Conservation (phyloP, 1,140 invertebrate species). For the Hyles euphorbiae region DNA sequence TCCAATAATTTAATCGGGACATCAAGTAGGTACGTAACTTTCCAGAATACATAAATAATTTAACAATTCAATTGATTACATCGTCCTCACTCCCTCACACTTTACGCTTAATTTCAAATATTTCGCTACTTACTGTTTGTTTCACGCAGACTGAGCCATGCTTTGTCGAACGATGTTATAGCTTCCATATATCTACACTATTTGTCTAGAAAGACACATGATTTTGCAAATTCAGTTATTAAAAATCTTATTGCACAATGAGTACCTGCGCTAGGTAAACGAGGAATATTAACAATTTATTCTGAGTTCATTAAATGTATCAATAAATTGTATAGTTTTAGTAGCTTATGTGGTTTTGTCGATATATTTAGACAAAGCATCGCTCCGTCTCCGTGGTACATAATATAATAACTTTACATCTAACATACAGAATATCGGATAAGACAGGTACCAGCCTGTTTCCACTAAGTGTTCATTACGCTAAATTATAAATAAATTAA, state of each 20-base stretch:
- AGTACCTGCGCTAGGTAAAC: neutral
- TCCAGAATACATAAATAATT: constrained; percentile 69
- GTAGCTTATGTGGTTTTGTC: neutral
- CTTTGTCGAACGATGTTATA: neutral
- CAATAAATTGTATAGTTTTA: neutral
- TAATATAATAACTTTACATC: constrained; percentile 5
- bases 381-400: neutral
- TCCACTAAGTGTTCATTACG: constrained; percentile 20
- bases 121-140: constrained; percentile 22
- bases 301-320: neutral
- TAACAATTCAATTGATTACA: constrained; percentile 67
- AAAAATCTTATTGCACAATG: constrained; percentile 2
- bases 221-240: neutral
- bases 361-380: neutral
- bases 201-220: too few relatives aligned
- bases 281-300: too few relatives aligned
- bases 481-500: constrained; percentile 7
- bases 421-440: constrained; percentile 41
- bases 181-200: neutral
- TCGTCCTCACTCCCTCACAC: constrained; percentile 31
- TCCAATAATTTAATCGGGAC: constrained; percentile 70
- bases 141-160: neutral
- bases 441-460: constrained; percentile 59
- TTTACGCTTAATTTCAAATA: constrained; percentile 32
- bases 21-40: constrained; percentile 67